Percentiles rank a stretch among this genome's conserved stretches.
These are phyloP conservation scores for Pocota personata DNA, from an alignment of 2,888 invertebrate species.

Conservation along the genomic window DNA sequence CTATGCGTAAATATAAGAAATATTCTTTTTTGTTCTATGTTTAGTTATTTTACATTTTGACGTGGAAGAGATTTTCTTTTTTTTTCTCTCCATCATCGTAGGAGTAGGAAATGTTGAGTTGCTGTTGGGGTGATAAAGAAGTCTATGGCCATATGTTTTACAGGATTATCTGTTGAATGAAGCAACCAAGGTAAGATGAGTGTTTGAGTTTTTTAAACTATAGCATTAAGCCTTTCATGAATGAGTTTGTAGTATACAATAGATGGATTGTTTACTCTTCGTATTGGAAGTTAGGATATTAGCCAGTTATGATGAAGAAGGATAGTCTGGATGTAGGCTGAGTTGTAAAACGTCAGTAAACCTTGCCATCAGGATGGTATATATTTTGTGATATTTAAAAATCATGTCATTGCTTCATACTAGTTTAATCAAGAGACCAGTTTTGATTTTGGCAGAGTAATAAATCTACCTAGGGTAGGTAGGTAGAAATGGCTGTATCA, in stretches of 20 bases:
- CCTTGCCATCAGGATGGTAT: no score
- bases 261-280: not conserved
- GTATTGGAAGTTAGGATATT: not conserved
- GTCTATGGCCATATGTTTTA: constrained; percentile 62
- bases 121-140: constrained; percentile 35
- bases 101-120: constrained; percentile 21
- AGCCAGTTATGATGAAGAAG: not conserved
- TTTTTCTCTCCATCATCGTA: not conserved
- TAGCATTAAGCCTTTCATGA: not conserved
- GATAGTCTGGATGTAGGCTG: no score
- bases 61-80: constrained; percentile 12
- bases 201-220: constrained; percentile 28
- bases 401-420: no score
- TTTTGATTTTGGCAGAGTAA: no score
- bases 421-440: no score
- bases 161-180: constrained; percentile 35
- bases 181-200: constrained; percentile 9
- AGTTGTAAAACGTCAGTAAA: no score
- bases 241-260: not conserved
- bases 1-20: constrained; percentile 61
- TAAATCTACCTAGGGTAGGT: no score
- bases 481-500: no score
- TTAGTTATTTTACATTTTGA: constrained; percentile 37
- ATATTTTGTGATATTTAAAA: no score
- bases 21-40: constrained; percentile 13